Evolutionary conservation across 2,888 invertebrate genomes (phyloP).

Genomic region (Hydraecia micacea): DNA sequence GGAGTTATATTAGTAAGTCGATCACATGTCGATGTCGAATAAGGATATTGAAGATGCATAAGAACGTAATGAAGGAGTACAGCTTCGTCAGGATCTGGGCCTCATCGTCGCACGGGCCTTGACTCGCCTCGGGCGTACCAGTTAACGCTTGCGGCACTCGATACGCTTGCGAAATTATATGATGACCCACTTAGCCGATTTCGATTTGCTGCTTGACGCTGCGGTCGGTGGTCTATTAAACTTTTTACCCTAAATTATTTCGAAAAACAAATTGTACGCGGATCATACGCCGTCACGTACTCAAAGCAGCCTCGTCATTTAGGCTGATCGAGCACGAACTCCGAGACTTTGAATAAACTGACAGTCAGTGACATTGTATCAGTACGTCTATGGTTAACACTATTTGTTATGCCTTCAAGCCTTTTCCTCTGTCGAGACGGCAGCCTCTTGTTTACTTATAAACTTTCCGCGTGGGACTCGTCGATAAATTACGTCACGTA

Average conservation of each 20-base stretch:
- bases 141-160: conserved; percentile 89
- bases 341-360: conserved; percentile 66
- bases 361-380: conserved; percentile 67
- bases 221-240: conserved; percentile 78
- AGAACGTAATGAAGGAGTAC: conserved; percentile 52
- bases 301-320: conserved; percentile 71
- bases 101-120: conserved; percentile 82
- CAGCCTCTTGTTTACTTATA: conserved; percentile 35
- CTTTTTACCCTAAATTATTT: conserved; percentile 82
- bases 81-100: conserved; percentile 75
- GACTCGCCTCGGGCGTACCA: conserved; percentile 87
- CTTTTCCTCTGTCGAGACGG: conserved; percentile 50
- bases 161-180: conserved; percentile 89
- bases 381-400: conserved; percentile 57
- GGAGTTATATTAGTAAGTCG: conserved; percentile 27
- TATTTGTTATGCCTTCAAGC: conserved; percentile 55
- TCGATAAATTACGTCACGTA: conserved; percentile 49
- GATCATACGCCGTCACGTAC: conserved; percentile 68
- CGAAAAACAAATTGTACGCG: conserved; percentile 72
- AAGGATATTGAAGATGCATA: conserved; percentile 59
- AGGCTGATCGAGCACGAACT: conserved; percentile 59
- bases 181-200: conserved; percentile 89
- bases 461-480: conserved; percentile 42
- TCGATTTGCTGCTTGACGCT: conserved; percentile 85
- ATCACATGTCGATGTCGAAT: conserved; percentile 35